Base-by-base conservation (phyloP, 2,888 invertebrate species). In the Blastobasis adustella region DNA sequence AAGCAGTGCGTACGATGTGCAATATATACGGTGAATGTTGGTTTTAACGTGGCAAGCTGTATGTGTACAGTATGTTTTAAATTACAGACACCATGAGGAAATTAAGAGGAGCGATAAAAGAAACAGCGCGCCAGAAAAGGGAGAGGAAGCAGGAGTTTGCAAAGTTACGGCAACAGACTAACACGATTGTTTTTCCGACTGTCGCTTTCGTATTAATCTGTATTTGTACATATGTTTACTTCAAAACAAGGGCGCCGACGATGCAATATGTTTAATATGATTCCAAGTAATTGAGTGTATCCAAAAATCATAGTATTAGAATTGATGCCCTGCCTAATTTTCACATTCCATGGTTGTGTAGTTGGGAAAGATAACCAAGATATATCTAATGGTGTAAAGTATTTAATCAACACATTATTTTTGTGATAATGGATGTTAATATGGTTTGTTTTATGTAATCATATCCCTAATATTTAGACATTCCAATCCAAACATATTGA, bases 61-160 rank as follows among this genome's bases (percentile, higher is more conserved):
- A 43, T 39, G 50, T 49, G 36, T 54, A 59, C 49, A 23, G 23
- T 23, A 23, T 53, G 48, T 46, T n/a, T 57, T 52, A 60, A 57
- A 60, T 75, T 78, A 58, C 64, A 77, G 76, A 49, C 54, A 37
- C 57, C 89, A 96, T 96, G 95, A 91, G 94, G 60, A 94, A 95
- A 73, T 81, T 94, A 44, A 95, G 95, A 71, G 95, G 95, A 49
- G 93, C 94, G 50, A 92, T 92, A 46, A 96, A 96, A 82, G 95
- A 96, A 84, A 94, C 93, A 0, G 93, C 93, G 8, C 93, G 92
- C 73, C 96, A 96, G 78, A 95, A 94, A 73, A 93, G 93, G 66
- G 95, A 96, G 69, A 91, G 96, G 41, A 95, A 94, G 82, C 93
- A 94, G 79, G 96, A 96, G 60, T 96, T 95, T 67, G 89, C 93